phyloP scores from a whole-genome alignment of 2,888 invertebrate genomes.

The Archips xylosteana region DNA sequence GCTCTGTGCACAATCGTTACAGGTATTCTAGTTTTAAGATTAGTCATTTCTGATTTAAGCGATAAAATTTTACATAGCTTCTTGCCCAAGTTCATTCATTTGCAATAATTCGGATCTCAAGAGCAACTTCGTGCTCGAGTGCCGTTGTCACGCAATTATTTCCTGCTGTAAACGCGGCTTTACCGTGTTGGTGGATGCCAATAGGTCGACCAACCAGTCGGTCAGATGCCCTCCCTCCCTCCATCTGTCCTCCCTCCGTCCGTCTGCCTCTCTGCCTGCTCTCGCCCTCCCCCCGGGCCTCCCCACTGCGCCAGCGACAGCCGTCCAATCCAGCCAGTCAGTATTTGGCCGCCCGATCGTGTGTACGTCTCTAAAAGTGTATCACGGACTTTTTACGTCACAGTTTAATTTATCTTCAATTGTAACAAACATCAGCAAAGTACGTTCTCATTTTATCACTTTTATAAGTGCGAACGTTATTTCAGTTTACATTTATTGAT shows the following conservation, averaged over 20 bases:
- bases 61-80: neutral
- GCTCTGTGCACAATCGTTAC: neutral
- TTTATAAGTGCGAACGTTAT: slow-evolving; percentile 46
- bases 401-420: slow-evolving; percentile 74
- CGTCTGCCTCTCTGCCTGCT: slow-evolving; percentile 58
- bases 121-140: slow-evolving; percentile 44
- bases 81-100: neutral
- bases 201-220: slow-evolving; percentile 84
- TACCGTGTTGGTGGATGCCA: slow-evolving; percentile 72
- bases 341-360: slow-evolving; percentile 63
- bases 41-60: neutral
- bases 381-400: slow-evolving; percentile 74
- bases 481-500: slow-evolving; percentile 43
- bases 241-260: slow-evolving; percentile 74
- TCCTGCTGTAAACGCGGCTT: slow-evolving; percentile 60
- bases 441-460: slow-evolving; percentile 67
- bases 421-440: slow-evolving; percentile 63
- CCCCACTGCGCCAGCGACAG: slow-evolving; percentile 61
- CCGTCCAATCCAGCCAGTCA: slow-evolving; percentile 66
- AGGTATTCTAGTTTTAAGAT: neutral
- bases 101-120: slow-evolving; percentile 26
- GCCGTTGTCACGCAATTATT: slow-evolving; percentile 66
- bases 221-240: slow-evolving; percentile 81
- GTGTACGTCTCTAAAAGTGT: slow-evolving; percentile 55
- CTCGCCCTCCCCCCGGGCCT: slow-evolving; percentile 50